Base-by-base conservation (phyloP, 1,140 invertebrate genomes). In the Temnothorax curvispinosus region DNA sequence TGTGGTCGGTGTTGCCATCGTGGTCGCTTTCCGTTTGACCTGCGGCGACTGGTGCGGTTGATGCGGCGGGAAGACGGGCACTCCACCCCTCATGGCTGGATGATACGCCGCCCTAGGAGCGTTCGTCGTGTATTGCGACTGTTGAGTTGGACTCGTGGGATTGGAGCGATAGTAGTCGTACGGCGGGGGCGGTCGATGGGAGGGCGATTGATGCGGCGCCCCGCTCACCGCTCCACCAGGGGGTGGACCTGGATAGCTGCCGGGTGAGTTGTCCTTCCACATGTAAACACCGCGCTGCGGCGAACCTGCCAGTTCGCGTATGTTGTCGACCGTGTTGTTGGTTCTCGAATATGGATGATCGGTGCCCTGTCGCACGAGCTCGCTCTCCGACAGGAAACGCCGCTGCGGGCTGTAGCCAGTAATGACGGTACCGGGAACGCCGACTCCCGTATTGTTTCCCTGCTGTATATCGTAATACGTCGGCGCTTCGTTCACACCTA, bases 371-470 rank as follows among this genome's bases (percentile, higher is more conserved):
- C 97, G 96, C 69, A 98, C 96, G 85, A 98, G 95, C 94, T 98
- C 98, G 76, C 98, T 97, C 94, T 98, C 98, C 13, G 97, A 98
- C 44, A 98, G 96, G 94, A 98, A 98, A 71, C 98, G 97, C 1
- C 98, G 96, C 94, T 98, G 98, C 4, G 98, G 98, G 93, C 97
- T 97, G 91, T 95, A 96, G 32, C 91, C 92, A 3, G 92, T 92
- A 86, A 91, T 91, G 35, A 89, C 90, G 75, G 95, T 74, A 93
- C 93, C 87, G 91, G 93, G 86, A 88, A 89, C 86, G 27, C 87
- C 87, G 62, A 84, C 64, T 81, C 75, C 88, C 65, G 76, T 76
- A 60, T 71, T 90, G 72, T 92, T 93, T 54, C 88, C 89, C 65
- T 94, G 93, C 88, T 95, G 93, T 27, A 94, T 91, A 58, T 96